A percentile compares a stretch with the other conserved stretches of the same genome.
Evolutionary conservation across 2,888 invertebrate genomes (phyloP).

Genomic region (Eristalis tenax): DNA sequence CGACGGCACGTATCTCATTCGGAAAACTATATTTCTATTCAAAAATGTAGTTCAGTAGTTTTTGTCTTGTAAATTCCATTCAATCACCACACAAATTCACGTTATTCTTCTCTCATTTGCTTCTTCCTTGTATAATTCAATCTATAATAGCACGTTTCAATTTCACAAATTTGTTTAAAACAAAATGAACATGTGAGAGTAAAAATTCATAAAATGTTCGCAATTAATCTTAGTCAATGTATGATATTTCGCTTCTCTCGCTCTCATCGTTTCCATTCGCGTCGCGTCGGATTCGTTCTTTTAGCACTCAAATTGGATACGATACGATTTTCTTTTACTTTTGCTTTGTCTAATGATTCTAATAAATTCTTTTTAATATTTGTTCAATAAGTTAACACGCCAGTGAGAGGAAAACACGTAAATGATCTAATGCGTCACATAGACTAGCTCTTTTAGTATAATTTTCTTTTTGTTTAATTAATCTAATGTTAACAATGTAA

Average conservation of each 20-base stretch:
- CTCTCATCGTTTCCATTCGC: background rate
- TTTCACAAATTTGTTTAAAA: background rate
- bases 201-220: conserved; percentile 24
- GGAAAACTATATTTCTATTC: background rate
- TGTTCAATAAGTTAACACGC: conserved; percentile 38
- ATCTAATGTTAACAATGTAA: conserved; percentile 1
- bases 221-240: conserved; percentile 33
- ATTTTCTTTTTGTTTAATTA: background rate
- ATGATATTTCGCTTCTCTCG: conserved; percentile 25
- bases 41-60: background rate
- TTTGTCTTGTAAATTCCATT: conserved; percentile 11
- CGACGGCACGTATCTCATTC: background rate
- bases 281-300: background rate
- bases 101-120: background rate
- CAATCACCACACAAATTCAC: conserved; percentile 31
- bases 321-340: conserved; percentile 21
- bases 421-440: conserved; percentile 32
- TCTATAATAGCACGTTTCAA: background rate
- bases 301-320: conserved; percentile 20
- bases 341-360: conserved; percentile 15
- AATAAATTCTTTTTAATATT: conserved; percentile 7
- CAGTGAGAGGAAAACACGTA: conserved; percentile 39
- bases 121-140: conserved; percentile 20
- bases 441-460: background rate
- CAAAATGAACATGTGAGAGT: background rate